A percentile compares a stretch with the other conserved stretches of the same genome.
Evolutionary conservation across 2,113 vertebrate species (phyloP).

Genomic region (Andinoacara biseriatus): DNA sequence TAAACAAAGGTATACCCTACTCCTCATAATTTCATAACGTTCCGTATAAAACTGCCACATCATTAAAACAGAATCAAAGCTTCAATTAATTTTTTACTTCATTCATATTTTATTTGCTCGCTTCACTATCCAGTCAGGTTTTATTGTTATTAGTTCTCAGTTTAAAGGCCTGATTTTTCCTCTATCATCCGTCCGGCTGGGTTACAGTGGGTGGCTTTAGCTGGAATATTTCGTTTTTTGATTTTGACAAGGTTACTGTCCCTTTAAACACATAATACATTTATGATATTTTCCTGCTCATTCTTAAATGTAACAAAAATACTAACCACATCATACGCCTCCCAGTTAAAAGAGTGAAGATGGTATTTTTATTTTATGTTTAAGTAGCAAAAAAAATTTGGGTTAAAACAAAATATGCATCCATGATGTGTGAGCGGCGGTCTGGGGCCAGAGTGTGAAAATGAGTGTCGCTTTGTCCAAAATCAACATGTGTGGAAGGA

Average conservation of each 20-base stretch:
- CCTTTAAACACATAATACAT: background rate
- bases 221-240: background rate
- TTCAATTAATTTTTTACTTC: slow-evolving; percentile 42
- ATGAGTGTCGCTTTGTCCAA: background rate
- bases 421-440: background rate
- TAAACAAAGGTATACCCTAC: slow-evolving; percentile 7
- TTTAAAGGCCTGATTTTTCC: slow-evolving; percentile 51
- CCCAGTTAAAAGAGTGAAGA: background rate
- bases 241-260: background rate
- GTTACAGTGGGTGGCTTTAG: background rate
- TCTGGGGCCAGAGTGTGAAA: background rate
- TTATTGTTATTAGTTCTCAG: slow-evolving; percentile 41
- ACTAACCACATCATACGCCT: too few species aligned
- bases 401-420: background rate
- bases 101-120: slow-evolving; percentile 50
- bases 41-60: slow-evolving; percentile 24
- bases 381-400: background rate
- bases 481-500: background rate
- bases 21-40: background rate
- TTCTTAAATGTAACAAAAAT: background rate
- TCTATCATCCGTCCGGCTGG: background rate
- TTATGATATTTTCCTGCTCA: background rate
- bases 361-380: background rate
- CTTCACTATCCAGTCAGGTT: slow-evolving; percentile 42
- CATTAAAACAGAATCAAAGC: slow-evolving; percentile 41